Conservation (phyloP, 2,888 invertebrate genomes). For the Megaustenia siamemsis region DNA sequence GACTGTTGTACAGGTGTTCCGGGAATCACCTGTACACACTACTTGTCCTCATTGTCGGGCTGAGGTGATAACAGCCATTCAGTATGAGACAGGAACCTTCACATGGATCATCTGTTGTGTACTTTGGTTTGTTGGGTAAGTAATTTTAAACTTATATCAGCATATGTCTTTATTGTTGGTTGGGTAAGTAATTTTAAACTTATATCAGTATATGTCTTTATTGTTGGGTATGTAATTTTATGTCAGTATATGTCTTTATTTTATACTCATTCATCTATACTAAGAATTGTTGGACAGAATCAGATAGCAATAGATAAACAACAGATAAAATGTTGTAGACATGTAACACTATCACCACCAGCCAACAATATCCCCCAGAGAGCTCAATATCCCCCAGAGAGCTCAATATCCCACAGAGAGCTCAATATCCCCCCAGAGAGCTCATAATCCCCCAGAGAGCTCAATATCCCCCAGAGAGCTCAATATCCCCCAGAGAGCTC, state of each 20-base stretch:
- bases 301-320: too few species aligned
- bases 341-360: too few species aligned
- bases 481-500: too few species aligned
- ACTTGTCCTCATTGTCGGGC: slow-evolving; percentile 75
- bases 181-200: not conserved
- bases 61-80: slow-evolving; percentile 73
- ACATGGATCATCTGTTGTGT: slow-evolving; percentile 73
- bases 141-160: not conserved
- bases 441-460: too few species aligned
- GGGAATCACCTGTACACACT: slow-evolving; percentile 71
- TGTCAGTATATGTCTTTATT: not conserved
- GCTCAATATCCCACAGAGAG: too few species aligned
- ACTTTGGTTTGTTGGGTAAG: slow-evolving; percentile 75
- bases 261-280: too few species aligned
- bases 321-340: too few species aligned
- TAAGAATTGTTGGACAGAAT: too few species aligned
- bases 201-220: not conserved
- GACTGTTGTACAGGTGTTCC: slow-evolving; percentile 68
- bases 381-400: too few species aligned
- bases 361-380: too few species aligned
- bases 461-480: too few species aligned
- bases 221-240: not conserved
- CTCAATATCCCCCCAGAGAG: too few species aligned
- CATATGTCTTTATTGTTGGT: not conserved
- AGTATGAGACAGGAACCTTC: slow-evolving; percentile 75